Evolutionary conservation across 2,113 vertebrate genomes (phyloP), one percentile per base, ranked within the genome.

Genomic region (Macquaria ambigua): DNA sequence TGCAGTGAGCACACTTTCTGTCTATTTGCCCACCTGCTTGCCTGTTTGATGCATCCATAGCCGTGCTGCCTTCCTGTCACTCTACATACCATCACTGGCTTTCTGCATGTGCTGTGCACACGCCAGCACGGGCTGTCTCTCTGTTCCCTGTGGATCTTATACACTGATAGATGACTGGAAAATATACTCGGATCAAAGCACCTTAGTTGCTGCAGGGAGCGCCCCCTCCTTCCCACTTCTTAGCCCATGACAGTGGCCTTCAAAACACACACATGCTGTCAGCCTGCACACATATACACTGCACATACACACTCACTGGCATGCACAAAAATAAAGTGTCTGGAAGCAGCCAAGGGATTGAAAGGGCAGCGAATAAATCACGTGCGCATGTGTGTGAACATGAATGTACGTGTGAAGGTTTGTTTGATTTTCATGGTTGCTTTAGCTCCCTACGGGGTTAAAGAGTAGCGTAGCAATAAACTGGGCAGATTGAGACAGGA

Each of bases 181-280:
- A 77, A 89, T 81, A 83, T 79, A 82, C 69, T 39, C 56, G 80
- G 78, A 90, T 93, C 86, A 93, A 85, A 88, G 83, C 73, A 23
- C n/a, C 7, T 34, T 31, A 34, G 83, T 46, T 78, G 80, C 87
- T 69, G 77, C 63, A 62, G 85, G 80, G 74, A 66, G 53, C 21
- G 7, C 16, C 15, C 61, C 84, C 64, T 39, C 59, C 76, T 55
- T 48, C 70, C 18, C 61, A n/a, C 41, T 56, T 72, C 68, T 39
- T 18, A 23, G 18, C 58, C 53, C 67, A 85, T 83, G 78, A 79
- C 82, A 72, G 58, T 87, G 89, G 90, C 89, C 89, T 90, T 89
- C 87, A 81, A 67, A 87, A 85, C 85, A 87, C 61, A 71, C 39
- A 71, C 56, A 31, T 2, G 41, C 77, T 77, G 82, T 80, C 87